Evolutionary conservation across 1,140 invertebrate genomes (phyloP), one percentile per base, ranked within the genome.

Genomic region (Maniola jurtina): DNA sequence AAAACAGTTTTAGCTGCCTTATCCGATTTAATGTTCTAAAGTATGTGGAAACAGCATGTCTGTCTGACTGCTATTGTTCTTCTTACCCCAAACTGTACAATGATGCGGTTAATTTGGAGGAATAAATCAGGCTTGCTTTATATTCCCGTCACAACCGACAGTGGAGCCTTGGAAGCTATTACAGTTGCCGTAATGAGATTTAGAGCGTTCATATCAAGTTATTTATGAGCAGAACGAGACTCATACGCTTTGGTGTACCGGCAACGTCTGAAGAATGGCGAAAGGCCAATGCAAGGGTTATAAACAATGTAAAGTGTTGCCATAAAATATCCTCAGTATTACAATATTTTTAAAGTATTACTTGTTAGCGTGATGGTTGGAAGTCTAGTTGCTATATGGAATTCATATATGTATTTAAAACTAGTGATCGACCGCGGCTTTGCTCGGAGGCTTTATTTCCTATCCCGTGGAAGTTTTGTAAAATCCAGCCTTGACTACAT

Each of bases 131-230:
- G 71, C 79, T 78, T 76, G 79, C 82, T 89, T 89, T 89, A 87
- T 86, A 88, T 89, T 89, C 84, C 83, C 80, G 80, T 86, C 83
- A 83, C 81, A 88, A 76, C 82, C 77, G 83, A 86, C 79, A 80
- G 78, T 75, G 82, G 83, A 84, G 85, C 83, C 86, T 84, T 80
- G 77, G 81, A 84, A 86, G 82, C 83, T 87, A 89, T 88, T 87
- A 88, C 78, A 82, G 78, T 80, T 80, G 78, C 83, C 81, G 80
- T 86, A 89, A 89, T 87, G 84, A 89, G 87, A 89, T 89, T 87
- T 86, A 85, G 84, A 86, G 81, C 86, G 84, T 76, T 89, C 86
- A 89, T 87, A 89, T 86, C 84, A 86, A 85, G 83, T 86, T 84
- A 88, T 88, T 89, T 87, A 89, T 89, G 84, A 83, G 80, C 76